A percentile compares a stretch with the other conserved stretches of the same genome.
phyloP scores from a whole-genome alignment of 92 coral and sea anemone species.

The Diadumene lineata region DNA sequence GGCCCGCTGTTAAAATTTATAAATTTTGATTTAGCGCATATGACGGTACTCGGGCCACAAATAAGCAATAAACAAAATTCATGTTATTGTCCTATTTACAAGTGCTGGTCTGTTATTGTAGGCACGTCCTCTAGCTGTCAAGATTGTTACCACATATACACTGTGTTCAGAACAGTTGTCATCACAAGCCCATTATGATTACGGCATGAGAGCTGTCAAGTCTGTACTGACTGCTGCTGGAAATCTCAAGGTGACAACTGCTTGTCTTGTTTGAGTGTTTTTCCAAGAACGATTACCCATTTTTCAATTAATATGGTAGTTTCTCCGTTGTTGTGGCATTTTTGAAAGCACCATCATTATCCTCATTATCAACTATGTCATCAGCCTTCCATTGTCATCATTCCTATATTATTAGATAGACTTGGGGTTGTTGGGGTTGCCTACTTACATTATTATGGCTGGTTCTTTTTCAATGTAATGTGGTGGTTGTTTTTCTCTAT shows the following conservation, averaged over 20 bases:
- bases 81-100: neutral
- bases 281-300: neutral
- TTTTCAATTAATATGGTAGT: neutral
- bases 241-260: conserved; percentile 77
- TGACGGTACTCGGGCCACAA: no score
- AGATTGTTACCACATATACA: conserved; percentile 97
- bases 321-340: no score
- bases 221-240: conserved; percentile 99
- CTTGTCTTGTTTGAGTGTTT: neutral
- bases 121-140: conserved; percentile 96
- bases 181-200: conserved; percentile 97
- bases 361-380: neutral
- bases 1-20: no score
- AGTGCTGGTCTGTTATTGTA: conserved; percentile 6
- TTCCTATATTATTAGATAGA: no score
- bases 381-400: neutral
- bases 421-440: no score
- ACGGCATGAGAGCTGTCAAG: conserved; percentile 99
- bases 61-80: no score
- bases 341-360: neutral
- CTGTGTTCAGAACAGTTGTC: conserved; percentile 96
- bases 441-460: no score
- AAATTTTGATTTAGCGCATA: no score
- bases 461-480: no score
- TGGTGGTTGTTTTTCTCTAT: neutral